phyloP scores from a whole-genome alignment of 2,113 vertebrate species.

The Phocoena phocoena region DNA sequence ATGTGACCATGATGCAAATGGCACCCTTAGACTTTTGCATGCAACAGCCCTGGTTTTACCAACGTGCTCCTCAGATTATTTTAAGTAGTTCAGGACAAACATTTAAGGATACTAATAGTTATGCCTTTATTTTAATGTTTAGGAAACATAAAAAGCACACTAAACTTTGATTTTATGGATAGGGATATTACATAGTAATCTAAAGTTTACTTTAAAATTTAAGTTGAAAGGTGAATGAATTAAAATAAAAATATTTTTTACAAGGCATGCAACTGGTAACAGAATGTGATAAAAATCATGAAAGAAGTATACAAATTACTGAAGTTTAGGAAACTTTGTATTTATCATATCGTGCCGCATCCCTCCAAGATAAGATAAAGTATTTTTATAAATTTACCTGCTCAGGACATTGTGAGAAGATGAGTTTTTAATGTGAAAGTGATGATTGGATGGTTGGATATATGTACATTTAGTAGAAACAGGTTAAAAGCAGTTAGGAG shows the following conservation, averaged over 20 bases:
- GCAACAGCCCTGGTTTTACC: background rate
- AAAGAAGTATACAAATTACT: background rate
- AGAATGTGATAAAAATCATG: slow-evolving; percentile 6
- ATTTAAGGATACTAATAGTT: background rate
- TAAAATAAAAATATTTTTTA: slow-evolving; percentile 9
- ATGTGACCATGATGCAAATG: background rate
- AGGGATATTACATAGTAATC: background rate
- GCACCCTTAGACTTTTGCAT: background rate
- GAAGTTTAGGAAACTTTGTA: background rate
- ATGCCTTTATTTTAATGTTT: slow-evolving; percentile 3
- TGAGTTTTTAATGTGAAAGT: background rate
- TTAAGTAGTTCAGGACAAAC: background rate
- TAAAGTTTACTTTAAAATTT: slow-evolving; percentile 2
- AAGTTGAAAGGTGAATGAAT: background rate
- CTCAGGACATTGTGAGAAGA: background rate
- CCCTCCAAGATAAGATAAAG: background rate
- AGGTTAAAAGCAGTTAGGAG: background rate
- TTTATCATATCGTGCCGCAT: background rate
- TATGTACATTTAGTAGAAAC: background rate
- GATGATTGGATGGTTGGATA: background rate
- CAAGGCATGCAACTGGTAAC: background rate
- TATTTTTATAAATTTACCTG: background rate
- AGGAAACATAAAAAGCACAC: background rate
- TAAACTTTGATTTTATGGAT: background rate
- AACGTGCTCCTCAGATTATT: background rate